Evolutionary conservation across 1,140 invertebrate genomes (phyloP).

Genomic region (Liolophura sinensis): DNA sequence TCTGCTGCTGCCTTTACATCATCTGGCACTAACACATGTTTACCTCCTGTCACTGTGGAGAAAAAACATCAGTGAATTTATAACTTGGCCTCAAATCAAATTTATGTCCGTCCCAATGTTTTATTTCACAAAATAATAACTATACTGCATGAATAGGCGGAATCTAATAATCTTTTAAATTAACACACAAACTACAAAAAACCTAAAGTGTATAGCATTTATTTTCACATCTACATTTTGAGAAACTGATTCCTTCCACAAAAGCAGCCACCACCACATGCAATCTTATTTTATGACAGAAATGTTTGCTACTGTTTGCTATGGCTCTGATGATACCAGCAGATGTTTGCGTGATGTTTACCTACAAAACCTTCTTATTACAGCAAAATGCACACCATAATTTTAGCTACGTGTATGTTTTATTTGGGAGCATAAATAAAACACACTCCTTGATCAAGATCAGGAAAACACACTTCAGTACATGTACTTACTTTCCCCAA

Average conservation of each 20-base stretch:
- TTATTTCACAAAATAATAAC: not conserved
- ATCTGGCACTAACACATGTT: slow-evolving; percentile 51
- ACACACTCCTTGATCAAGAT: not conserved
- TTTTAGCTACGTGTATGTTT: too few relatives aligned
- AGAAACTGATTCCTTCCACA: not conserved
- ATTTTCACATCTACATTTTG: not conserved
- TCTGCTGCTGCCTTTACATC: slow-evolving; percentile 69
- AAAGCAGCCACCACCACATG: not conserved
- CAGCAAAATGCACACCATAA: too few relatives aligned
- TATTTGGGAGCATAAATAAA: too few relatives aligned
- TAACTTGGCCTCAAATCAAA: too few relatives aligned
- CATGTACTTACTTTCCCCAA: slow-evolving; percentile 69
- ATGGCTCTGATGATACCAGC: too few relatives aligned
- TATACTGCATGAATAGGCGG: too few relatives aligned
- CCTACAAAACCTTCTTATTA: too few relatives aligned
- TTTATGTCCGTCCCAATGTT: too few relatives aligned
- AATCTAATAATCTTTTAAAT: too few relatives aligned
- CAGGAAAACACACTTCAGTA: slow-evolving; percentile 4
- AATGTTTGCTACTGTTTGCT: too few relatives aligned
- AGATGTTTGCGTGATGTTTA: too few relatives aligned
- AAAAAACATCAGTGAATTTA: slow-evolving; percentile 6
- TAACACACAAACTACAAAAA: not conserved
- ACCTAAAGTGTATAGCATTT: not conserved
- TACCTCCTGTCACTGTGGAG: slow-evolving; percentile 45
- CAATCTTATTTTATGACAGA: not conserved